Conservation (phyloP, 1,140 invertebrate genomes). For the Zaprionus tsacasi region DNA sequence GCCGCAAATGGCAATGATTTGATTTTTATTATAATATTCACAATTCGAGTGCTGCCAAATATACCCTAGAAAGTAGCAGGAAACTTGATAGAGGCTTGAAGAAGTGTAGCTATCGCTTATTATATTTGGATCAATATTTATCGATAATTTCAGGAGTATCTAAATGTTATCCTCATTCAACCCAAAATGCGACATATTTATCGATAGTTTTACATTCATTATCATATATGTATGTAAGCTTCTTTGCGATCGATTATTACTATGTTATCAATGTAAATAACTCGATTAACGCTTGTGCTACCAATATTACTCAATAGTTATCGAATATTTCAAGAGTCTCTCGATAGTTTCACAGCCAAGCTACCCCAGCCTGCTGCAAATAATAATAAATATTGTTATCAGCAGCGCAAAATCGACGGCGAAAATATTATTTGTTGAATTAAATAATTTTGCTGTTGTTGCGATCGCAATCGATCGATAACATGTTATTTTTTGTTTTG, state of each 20-base stretch:
- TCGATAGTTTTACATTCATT: neutral
- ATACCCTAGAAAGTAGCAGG: neutral
- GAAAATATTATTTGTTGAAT: slow-evolving; percentile 64
- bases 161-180: no score
- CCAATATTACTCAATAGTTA: no score
- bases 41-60: slow-evolving; percentile 27
- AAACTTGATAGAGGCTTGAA: neutral
- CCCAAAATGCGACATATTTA: neutral
- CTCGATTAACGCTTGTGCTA: no score
- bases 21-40: slow-evolving; percentile 74
- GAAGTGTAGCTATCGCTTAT: no score
- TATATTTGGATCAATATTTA: no score
- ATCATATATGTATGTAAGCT: no score
- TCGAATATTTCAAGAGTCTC: no score
- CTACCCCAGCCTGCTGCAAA: neutral
- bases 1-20: slow-evolving; percentile 70
- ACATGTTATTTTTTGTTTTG: slow-evolving; percentile 7
- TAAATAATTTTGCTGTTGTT: slow-evolving; percentile 58
- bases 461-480: slow-evolving; percentile 43
- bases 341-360: neutral
- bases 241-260: no score
- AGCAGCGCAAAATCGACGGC: neutral
- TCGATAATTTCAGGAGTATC: no score
- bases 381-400: slow-evolving; percentile 6
- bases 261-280: no score